Conservation (phyloP, 2,888 invertebrate species). For the Lycia hirtaria region DNA sequence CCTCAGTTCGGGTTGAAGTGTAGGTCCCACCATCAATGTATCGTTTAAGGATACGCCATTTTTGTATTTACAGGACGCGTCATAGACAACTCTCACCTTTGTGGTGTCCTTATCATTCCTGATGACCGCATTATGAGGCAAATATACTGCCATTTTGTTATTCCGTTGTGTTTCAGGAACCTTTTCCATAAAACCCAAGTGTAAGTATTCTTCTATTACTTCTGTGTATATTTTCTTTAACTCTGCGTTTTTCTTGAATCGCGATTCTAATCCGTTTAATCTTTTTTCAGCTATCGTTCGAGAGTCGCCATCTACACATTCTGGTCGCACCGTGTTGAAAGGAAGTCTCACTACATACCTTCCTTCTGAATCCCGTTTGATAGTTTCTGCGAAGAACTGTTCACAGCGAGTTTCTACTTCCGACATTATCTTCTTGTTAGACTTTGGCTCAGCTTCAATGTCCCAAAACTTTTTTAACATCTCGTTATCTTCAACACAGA, state of each 20-base stretch:
- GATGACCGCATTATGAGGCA: slow-evolving; percentile 49
- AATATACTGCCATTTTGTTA: slow-evolving; percentile 34
- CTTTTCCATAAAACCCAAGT: slow-evolving; percentile 40
- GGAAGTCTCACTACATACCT: background rate
- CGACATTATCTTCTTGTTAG: background rate
- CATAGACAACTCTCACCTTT: slow-evolving; percentile 40
- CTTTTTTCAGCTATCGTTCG: background rate
- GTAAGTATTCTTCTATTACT: slow-evolving; percentile 41
- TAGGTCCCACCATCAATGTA: slow-evolving; percentile 24
- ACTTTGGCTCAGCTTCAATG: background rate
- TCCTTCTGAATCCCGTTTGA: background rate
- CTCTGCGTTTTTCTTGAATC: slow-evolving; percentile 23
- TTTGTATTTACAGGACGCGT: slow-evolving; percentile 20
- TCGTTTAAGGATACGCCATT: slow-evolving; percentile 25
- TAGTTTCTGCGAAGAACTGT: background rate
- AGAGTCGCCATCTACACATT: background rate
- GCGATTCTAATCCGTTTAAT: slow-evolving; percentile 27
- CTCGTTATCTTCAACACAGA: background rate
- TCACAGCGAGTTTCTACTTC: background rate
- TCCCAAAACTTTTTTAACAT: background rate
- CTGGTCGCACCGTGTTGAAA: background rate
- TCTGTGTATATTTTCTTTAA: slow-evolving; percentile 33
- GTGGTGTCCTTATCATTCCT: slow-evolving; percentile 42
- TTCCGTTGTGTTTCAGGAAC: slow-evolving; percentile 33
- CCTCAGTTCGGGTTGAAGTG: slow-evolving; percentile 19